A percentile compares a stretch with the other conserved stretches of the same genome.
Conservation (phyloP, 2,888 invertebrate species). For the Sycophila texana region DNA sequence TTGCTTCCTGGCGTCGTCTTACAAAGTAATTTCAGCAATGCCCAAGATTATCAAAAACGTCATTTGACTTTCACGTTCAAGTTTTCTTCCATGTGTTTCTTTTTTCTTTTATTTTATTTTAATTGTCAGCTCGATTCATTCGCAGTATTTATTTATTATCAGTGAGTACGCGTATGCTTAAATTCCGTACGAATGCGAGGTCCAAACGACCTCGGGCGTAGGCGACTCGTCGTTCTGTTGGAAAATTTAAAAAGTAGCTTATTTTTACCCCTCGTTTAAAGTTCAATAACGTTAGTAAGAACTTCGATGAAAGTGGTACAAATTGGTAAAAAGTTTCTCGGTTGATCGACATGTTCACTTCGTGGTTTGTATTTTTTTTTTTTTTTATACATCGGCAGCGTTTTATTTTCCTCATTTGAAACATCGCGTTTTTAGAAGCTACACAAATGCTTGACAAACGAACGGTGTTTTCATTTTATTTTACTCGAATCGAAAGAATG, state of each 20-base stretch:
- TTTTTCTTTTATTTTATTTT: constrained; percentile 17
- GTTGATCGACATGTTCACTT: no score
- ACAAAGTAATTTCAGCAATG: constrained; percentile 55
- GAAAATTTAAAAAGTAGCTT: constrained; percentile 23
- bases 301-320: background rate
- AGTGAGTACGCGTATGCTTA: constrained; percentile 5
- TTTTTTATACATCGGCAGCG: no score
- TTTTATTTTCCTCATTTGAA: no score
- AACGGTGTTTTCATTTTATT: no score
- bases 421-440: no score
- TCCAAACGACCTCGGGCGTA: background rate
- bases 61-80: constrained; percentile 27
- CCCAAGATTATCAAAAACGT: constrained; percentile 33
- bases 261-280: background rate
- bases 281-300: constrained; percentile 23
- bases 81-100: background rate
- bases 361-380: no score
- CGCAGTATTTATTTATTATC: constrained; percentile 27
- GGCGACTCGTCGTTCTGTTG: background rate
- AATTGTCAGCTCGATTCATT: constrained; percentile 36
- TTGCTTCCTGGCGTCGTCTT: constrained; percentile 51
- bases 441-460: no score
- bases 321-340: background rate
- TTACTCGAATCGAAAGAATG: no score
- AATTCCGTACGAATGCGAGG: background rate